phyloP scores from a whole-genome alignment of 1,140 invertebrate genomes.

The Thereuonema tuberculata region DNA sequence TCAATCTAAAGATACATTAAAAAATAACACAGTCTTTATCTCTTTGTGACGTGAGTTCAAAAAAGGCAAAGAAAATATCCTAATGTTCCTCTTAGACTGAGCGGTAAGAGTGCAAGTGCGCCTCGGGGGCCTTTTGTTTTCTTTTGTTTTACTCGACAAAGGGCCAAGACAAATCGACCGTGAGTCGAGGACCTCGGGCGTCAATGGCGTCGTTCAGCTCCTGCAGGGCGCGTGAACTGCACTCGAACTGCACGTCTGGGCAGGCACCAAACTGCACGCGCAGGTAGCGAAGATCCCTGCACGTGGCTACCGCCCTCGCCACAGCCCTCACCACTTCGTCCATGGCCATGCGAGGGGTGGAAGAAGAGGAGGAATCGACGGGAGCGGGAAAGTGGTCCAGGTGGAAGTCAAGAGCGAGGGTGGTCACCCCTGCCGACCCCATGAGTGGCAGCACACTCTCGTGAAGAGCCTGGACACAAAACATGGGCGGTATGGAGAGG shows the following conservation, averaged over 20 bases:
- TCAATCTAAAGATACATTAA: too few species aligned
- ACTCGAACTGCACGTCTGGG: constrained; percentile 5
- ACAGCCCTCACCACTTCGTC: constrained; percentile 4
- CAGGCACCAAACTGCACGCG: constrained; percentile 3
- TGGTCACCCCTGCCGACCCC: neutral
- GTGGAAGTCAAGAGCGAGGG: constrained; percentile 3
- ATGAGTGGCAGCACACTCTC: constrained; percentile 1
- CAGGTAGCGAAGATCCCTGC: neutral
- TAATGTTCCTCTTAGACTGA: too few species aligned
- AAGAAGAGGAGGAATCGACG: neutral
- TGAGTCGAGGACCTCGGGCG: constrained; percentile 1
- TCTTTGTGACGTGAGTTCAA: too few species aligned
- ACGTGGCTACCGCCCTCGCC: neutral
- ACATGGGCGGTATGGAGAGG: constrained; percentile 7
- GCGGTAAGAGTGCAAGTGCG: too few species aligned
- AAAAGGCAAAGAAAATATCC: too few species aligned
- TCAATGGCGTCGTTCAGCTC: constrained; percentile 3
- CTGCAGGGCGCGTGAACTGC: constrained; percentile 1
- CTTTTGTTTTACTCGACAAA: neutral
- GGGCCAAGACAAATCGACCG: constrained; percentile 3
- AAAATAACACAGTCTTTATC: too few species aligned
- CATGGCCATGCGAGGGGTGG: neutral
- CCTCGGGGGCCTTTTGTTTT: neutral
- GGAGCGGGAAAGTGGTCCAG: neutral
- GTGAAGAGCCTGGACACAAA: constrained; percentile 1